A percentile compares a stretch with the other conserved stretches of the same genome.
Evolutionary conservation across 2,888 invertebrate species (phyloP).

Genomic region (Pilophorus perplexus): DNA sequence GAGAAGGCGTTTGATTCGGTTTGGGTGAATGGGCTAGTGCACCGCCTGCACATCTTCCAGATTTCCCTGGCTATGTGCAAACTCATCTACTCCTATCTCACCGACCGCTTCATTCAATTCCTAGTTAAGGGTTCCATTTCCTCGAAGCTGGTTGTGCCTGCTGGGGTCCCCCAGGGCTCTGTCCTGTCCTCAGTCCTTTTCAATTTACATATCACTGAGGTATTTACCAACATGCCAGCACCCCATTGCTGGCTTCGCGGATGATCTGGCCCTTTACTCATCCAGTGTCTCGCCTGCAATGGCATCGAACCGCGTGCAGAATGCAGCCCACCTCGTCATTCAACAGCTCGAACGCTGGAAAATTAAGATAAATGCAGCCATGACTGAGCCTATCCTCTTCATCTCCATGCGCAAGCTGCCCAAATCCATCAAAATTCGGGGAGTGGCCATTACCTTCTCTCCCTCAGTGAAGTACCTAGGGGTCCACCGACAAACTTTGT

Average conservation of each 20-base stretch:
- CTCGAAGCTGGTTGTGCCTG: too few relatives aligned
- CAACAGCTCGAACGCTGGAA: too few relatives aligned
- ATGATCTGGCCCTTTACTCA: not conserved
- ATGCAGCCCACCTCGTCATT: not conserved
- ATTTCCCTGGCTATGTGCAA: too few relatives aligned
- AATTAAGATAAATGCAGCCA: not conserved
- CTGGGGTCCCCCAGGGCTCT: not conserved
- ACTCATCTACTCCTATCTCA: too few relatives aligned
- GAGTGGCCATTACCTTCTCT: not conserved
- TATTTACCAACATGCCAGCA: not conserved
- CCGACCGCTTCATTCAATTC: too few relatives aligned
- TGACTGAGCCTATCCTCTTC: not conserved
- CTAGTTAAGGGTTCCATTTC: too few relatives aligned
- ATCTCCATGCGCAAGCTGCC: not conserved
- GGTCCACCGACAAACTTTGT: too few relatives aligned
- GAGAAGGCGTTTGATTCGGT: not conserved
- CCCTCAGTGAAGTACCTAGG: constrained; percentile 5
- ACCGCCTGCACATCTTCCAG: not conserved
- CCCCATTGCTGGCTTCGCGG: not conserved
- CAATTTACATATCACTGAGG: not conserved
- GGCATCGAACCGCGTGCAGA: not conserved
- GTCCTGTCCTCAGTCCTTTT: too few relatives aligned
- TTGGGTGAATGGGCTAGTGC: too few relatives aligned
- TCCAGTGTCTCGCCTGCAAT: not conserved
- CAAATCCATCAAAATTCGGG: not conserved